Percentiles rank a stretch among this genome's conserved stretches.
phyloP scores from a whole-genome alignment of 2,888 invertebrate genomes.

The Buathra laborator region DNA sequence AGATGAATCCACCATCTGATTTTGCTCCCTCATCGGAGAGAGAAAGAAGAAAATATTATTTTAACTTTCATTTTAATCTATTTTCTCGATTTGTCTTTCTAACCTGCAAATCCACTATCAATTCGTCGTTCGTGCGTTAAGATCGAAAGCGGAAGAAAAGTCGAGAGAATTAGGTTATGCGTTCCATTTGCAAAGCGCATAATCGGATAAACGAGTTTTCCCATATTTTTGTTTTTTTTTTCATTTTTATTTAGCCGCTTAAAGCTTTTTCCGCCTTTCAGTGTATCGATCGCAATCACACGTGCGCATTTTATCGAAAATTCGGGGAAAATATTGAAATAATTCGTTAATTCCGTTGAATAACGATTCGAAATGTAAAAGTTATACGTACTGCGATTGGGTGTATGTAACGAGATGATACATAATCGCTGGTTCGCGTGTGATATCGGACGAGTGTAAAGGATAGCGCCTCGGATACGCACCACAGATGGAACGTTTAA shows the following conservation, averaged over 20 bases:
- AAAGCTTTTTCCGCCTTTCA: conserved; percentile 16
- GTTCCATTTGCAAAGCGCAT: conserved; percentile 21
- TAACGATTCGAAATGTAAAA: not conserved
- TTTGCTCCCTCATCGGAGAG: too few relatives aligned
- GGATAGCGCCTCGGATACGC: conserved; percentile 56
- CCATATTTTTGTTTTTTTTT: not conserved
- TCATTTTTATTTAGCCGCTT: conserved; percentile 28
- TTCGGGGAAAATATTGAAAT: not conserved
- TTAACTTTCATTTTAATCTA: too few relatives aligned
- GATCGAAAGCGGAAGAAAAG: too few relatives aligned
- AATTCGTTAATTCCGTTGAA: not conserved
- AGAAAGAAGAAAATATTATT: too few relatives aligned
- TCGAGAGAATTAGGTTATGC: not conserved
- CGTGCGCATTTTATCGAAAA: not conserved
- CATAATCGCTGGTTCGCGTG: conserved; percentile 58
- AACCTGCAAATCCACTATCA: too few relatives aligned
- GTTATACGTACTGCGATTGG: conserved; percentile 1
- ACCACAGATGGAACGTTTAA: conserved; percentile 55
- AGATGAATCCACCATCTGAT: too few relatives aligned
- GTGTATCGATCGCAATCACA: conserved; percentile 1
- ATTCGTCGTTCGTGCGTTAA: too few relatives aligned
- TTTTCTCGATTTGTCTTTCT: too few relatives aligned
- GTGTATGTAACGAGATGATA: conserved; percentile 31
- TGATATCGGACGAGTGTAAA: conserved; percentile 54
- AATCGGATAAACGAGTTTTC: conserved; percentile 53